phyloP scores from a whole-genome alignment of 2,113 vertebrate species.

The Piaya cayana region DNA sequence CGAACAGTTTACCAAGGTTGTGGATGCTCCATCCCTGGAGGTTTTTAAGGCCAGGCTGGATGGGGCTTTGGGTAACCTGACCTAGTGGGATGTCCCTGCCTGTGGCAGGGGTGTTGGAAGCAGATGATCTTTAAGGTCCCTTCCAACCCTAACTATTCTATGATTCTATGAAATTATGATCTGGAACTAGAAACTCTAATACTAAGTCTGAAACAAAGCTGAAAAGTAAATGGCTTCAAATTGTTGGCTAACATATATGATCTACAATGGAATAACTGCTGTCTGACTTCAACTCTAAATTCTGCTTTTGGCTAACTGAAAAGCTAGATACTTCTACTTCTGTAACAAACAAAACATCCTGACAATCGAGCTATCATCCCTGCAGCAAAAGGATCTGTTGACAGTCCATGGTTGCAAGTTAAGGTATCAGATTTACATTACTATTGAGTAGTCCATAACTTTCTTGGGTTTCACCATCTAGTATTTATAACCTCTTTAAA shows the following conservation, averaged over 20 bases:
- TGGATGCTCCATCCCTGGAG: too few relatives aligned
- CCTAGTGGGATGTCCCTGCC: too few relatives aligned
- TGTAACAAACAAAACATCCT: not conserved
- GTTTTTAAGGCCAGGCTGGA: too few relatives aligned
- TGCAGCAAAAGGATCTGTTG: not conserved
- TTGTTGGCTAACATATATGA: not conserved
- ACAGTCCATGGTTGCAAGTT: not conserved
- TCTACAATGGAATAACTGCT: not conserved
- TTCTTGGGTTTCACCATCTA: not conserved
- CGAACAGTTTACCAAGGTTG: too few relatives aligned
- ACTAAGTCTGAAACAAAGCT: not conserved
- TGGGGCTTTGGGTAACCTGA: too few relatives aligned
- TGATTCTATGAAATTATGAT: not conserved
- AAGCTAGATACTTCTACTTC: not conserved
- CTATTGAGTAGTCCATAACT: not conserved
- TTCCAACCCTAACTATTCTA: too few relatives aligned
- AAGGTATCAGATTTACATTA: not conserved
- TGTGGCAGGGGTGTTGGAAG: too few relatives aligned
- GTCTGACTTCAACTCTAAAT: not conserved
- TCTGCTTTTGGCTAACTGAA: not conserved
- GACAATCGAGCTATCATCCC: not conserved
- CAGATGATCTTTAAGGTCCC: too few relatives aligned
- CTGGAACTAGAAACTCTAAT: not conserved
- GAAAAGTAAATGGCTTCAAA: not conserved
- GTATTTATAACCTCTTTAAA: not conserved